Base-by-base conservation (phyloP, 2,888 invertebrate genomes). In the Napeogenes inachia region DNA sequence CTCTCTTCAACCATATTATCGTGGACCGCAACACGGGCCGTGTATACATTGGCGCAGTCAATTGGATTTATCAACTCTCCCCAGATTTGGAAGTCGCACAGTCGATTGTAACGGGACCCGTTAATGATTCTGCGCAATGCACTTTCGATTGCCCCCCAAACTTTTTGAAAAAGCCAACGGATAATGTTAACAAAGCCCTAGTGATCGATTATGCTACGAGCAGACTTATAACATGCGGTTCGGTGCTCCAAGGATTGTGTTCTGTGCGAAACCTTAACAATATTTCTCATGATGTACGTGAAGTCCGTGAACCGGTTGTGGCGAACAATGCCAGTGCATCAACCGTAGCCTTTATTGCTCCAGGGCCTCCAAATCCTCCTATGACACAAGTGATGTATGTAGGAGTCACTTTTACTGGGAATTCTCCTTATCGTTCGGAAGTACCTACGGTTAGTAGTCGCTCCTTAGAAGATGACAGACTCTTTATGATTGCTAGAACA, bases 331-430 rank as follows among this genome's bases (percentile, higher is more conserved):
- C 95, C 50, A 95, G 96, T 32, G 97, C 98, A 13, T 97, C 98
- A 53, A 98, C 98, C 8, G 98, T 99, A 63, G 98, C 98, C 62
- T 99, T 98, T 84, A 98, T 99, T 70, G 98, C 98, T 0, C 97
- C 98, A 0, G 98, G 98, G 2, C 98, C 98, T 13, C 96, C 97
- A 8, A 95, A 95, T 79, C 97, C 97, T 59, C 96, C 97, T 5
- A 95, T 96, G 71, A 94, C 96, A 38, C 96, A 96, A 86, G 97
- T 98, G 21, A 95, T 99, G 94, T 98, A 99, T 85, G 97, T 98
- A 60, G 98, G 98, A 57, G 98, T 98, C 54, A 97, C 98, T 33
- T 98, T 94, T 84, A 97, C 97, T 30, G 95, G 95, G 62, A 97
- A 97, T 81, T 97, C 97, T 58, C 95, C 97, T 12, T 98, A 97